These are phyloP conservation scores for Cyanoderma ruficeps DNA, from an alignment of 2,113 vertebrate species.

Conservation along the genomic window DNA sequence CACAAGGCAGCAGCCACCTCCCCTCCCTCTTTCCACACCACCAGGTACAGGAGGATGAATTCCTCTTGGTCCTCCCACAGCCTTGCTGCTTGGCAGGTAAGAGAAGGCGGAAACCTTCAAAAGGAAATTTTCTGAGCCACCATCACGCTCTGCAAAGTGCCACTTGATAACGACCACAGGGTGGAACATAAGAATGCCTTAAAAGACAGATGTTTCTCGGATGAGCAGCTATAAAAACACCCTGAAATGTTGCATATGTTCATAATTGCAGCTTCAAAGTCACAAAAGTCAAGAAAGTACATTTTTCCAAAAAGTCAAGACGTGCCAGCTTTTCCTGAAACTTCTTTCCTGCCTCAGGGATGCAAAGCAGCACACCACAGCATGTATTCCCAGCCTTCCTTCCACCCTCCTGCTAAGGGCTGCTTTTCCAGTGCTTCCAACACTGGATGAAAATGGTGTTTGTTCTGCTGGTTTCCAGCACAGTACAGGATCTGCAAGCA, in stretches of 20 bases:
- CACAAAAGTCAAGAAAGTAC: neutral
- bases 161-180: neutral
- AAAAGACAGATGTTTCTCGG: neutral
- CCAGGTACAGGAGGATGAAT: neutral
- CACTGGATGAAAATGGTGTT: neutral
- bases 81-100: neutral
- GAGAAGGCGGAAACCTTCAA: neutral
- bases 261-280: neutral
- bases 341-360: neutral
- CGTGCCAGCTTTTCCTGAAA: neutral
- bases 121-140: neutral
- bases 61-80: neutral
- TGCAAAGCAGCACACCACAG: neutral
- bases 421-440: neutral
- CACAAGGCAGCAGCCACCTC: neutral
- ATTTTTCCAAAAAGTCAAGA: neutral
- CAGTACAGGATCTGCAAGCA: neutral
- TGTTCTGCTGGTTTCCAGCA: neutral
- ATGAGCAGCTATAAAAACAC: neutral
- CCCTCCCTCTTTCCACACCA: neutral
- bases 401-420: neutral
- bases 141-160: neutral
- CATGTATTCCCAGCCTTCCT: neutral
- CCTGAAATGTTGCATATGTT: neutral
- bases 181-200: neutral